Evolutionary conservation across 2,797 vertebrate genomes (phyloP).

Genomic region (Falco concolor): DNA sequence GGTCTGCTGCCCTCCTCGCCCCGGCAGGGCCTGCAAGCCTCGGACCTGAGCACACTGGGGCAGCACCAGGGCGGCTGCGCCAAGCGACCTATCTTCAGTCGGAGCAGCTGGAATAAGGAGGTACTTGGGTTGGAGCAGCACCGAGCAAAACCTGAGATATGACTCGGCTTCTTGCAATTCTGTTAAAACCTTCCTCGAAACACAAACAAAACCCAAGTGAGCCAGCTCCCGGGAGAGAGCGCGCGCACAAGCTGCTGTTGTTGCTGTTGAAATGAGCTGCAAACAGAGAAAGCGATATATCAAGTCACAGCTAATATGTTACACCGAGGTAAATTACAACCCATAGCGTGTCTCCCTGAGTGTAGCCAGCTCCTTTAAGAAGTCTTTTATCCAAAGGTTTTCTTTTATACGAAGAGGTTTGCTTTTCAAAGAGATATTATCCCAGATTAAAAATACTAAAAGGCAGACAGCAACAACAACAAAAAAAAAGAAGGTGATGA

Average conservation of each 20-base stretch:
- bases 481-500: not conserved
- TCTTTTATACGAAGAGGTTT: not conserved
- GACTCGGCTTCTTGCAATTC: not conserved
- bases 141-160: not conserved
- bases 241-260: accelerated
- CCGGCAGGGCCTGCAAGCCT: not conserved
- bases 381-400: not conserved
- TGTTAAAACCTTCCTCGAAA: not conserved
- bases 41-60: accelerated
- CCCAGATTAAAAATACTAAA: constrained; percentile 30
- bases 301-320: not conserved
- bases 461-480: not conserved
- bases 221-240: not conserved
- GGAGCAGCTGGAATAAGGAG: not conserved
- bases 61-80: not conserved
- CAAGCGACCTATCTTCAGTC: not conserved
- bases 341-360: not conserved
- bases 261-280: not conserved
- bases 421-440: constrained; percentile 43
- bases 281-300: not conserved
- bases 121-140: accelerated
- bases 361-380: not conserved
- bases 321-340: not conserved
- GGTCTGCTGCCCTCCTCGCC: not conserved
- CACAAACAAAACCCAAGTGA: not conserved